Percentiles rank a stretch among this genome's conserved stretches.
Evolutionary conservation across 2,113 vertebrate genomes (phyloP).

Genomic region (Hippocampus guttulatus): DNA sequence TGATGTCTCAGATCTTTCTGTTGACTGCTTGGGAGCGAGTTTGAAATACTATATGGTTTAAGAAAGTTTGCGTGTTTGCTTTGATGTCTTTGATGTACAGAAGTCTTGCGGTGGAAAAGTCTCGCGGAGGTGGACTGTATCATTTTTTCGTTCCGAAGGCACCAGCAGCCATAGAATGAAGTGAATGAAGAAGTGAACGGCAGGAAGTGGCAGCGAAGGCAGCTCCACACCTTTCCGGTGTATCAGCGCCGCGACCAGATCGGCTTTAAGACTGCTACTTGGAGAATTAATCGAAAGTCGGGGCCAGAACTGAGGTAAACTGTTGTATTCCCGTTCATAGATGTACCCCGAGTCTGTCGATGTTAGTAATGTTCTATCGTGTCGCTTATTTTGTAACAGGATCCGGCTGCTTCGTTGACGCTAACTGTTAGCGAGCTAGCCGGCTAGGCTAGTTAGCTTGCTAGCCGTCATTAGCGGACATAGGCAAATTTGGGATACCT

Average conservation of each 20-base stretch:
- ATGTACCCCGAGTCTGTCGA: background rate
- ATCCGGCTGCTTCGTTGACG: conserved; percentile 39
- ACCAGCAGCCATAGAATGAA: background rate
- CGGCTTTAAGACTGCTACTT: conserved; percentile 51
- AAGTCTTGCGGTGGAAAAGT: background rate
- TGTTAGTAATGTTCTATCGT: background rate
- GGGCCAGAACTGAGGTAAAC: conserved; percentile 50
- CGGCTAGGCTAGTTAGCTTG: conserved; percentile 58
- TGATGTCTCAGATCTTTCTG: background rate
- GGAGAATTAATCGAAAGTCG: conserved; percentile 38
- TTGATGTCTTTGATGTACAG: background rate
- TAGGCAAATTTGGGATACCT: conserved; percentile 59
- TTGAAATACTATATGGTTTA: background rate
- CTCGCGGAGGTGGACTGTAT: no score
- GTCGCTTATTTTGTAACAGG: background rate
- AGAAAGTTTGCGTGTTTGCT: background rate
- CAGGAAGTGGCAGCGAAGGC: conserved; percentile 70
- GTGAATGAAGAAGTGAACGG: conserved; percentile 51
- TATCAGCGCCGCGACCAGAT: conserved; percentile 61
- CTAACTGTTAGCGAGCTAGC: conserved; percentile 38
- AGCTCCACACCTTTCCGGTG: conserved; percentile 79
- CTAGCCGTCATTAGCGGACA: conserved; percentile 54
- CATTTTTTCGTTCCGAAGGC: background rate
- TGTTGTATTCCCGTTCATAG: background rate
- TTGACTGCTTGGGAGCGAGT: background rate